Conservation (phyloP, 2,797 vertebrate species). For the Acanthurus lineatus region DNA sequence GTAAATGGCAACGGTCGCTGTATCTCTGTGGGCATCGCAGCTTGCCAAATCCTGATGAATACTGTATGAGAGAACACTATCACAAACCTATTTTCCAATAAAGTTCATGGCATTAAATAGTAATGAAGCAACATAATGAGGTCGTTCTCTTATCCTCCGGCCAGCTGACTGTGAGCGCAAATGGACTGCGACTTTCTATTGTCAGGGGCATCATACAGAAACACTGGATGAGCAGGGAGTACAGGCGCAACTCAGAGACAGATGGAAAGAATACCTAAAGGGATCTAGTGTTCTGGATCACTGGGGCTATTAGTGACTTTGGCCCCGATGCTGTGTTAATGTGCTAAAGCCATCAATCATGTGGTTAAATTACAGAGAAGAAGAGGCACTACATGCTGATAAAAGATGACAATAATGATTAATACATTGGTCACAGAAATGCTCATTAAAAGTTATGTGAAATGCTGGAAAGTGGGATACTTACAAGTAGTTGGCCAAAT, state of each 20-base stretch:
- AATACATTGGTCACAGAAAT: not conserved
- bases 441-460: not conserved
- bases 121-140: constrained; percentile 79
- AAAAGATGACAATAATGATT: not conserved
- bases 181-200: constrained; percentile 68
- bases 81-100: constrained; percentile 72
- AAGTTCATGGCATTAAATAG: constrained; percentile 79
- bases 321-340: constrained; percentile 34
- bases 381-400: not conserved
- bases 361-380: constrained; percentile 46
- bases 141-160: constrained; percentile 56
- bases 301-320: constrained; percentile 42
- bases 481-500: constrained; percentile 99
- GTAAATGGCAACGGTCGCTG: constrained; percentile 61
- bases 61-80: constrained; percentile 66
- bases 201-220: constrained; percentile 41
- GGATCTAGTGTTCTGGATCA: constrained; percentile 59
- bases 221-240: constrained; percentile 29
- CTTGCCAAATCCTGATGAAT: constrained; percentile 62
- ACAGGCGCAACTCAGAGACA: constrained; percentile 34
- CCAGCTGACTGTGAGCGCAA: constrained; percentile 60
- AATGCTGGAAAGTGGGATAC: constrained; percentile 69
- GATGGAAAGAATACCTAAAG: constrained; percentile 54
- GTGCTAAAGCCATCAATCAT: constrained; percentile 50
- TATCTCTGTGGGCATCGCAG: constrained; percentile 54